Percentiles rank a stretch among this genome's conserved stretches.
Conservation (phyloP, 2,888 invertebrate species). For the Diadegma fenestrale region DNA sequence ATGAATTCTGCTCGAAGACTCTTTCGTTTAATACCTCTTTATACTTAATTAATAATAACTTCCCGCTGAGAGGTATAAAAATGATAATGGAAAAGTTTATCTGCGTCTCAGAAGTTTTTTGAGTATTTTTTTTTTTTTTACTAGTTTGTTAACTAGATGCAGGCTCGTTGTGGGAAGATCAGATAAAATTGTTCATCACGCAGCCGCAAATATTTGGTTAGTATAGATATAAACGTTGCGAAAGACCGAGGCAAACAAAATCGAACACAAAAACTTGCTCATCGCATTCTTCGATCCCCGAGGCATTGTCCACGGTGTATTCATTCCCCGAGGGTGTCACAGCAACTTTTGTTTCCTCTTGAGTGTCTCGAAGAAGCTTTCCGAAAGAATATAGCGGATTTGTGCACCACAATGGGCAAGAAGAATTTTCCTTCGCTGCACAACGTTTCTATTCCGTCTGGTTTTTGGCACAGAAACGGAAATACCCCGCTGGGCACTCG, state of each 20-base stretch:
- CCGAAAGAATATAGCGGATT: not conserved
- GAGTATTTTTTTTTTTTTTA: not conserved
- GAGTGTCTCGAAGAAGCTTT: not conserved
- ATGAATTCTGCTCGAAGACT: constrained; percentile 8
- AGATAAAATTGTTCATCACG: not conserved
- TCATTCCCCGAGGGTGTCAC: not conserved
- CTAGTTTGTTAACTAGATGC: not conserved
- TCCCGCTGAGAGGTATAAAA: no score
- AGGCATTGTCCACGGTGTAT: not conserved
- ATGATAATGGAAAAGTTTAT: not conserved
- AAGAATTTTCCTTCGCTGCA: not conserved
- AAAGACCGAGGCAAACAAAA: not conserved
- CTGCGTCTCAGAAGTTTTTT: not conserved
- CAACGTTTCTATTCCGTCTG: not conserved
- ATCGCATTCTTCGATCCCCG: not conserved
- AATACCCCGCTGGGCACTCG: not conserved
- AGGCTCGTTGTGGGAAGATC: not conserved
- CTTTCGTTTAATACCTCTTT: constrained; percentile 32
- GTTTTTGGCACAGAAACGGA: not conserved
- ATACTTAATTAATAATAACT: not conserved
- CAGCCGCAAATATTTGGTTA: not conserved
- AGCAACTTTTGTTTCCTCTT: not conserved
- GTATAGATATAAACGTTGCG: not conserved
- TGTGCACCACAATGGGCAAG: not conserved
- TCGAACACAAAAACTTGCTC: not conserved